A percentile compares a stretch with the other conserved stretches of the same genome.
These are phyloP conservation scores for Julus scanicus DNA, from an alignment of 2,888 invertebrate species.

Conservation along the genomic window DNA sequence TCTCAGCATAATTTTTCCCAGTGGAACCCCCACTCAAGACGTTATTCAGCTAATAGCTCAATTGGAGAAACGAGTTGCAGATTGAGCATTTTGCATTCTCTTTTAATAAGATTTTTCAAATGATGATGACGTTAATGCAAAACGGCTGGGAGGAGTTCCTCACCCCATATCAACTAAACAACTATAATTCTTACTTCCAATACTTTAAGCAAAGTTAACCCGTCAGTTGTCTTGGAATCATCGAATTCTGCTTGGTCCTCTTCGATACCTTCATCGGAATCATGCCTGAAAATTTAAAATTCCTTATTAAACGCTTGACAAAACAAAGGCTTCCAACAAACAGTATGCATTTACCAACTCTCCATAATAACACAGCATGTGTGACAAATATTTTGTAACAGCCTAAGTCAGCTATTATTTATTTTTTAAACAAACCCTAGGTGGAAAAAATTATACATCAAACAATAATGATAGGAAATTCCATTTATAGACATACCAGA, in stretches of 20 bases:
- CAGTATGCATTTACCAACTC: too few species aligned
- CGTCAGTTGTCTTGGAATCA: conserved; percentile 60
- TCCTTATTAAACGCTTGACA: conserved; percentile 51
- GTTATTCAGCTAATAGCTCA: not conserved
- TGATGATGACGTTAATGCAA: not conserved
- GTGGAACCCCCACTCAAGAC: conserved; percentile 3
- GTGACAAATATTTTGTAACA: too few species aligned
- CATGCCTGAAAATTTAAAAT: conserved; percentile 65
- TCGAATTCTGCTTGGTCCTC: conserved; percentile 74
- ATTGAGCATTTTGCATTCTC: not conserved
- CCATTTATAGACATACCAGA: too few species aligned
- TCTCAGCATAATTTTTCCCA: conserved; percentile 27
- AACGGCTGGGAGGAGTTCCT: not conserved
- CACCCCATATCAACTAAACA: conserved; percentile 46
- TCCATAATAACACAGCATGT: too few species aligned
- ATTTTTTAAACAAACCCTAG: too few species aligned
- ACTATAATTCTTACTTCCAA: conserved; percentile 69
- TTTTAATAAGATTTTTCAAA: not conserved
- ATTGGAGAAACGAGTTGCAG: not conserved
- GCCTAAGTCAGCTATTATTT: too few species aligned
- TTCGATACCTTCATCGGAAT: conserved; percentile 89
- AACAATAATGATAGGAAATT: too few species aligned
- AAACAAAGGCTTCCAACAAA: not conserved
- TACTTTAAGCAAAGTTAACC: conserved; percentile 70
- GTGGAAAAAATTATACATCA: too few species aligned